A percentile compares a stretch with the other conserved stretches of the same genome.
Conservation (phyloP, 2,888 invertebrate species). For the Aleiodes leptofemur region DNA sequence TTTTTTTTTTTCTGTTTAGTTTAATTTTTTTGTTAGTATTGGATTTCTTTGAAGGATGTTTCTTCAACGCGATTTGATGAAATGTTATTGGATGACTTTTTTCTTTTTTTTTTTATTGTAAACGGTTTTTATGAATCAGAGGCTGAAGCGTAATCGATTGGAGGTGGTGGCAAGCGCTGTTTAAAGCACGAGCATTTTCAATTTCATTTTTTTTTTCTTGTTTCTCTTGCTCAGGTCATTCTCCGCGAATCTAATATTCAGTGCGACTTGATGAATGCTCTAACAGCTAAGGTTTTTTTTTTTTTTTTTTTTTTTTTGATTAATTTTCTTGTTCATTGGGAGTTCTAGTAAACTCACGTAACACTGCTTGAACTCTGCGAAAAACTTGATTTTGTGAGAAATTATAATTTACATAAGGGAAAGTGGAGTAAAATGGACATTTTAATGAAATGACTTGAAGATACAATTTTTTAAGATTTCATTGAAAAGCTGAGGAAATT, state of each 20-base stretch:
- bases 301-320: background rate
- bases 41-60: background rate
- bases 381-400: conserved; percentile 46
- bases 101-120: conserved; percentile 34
- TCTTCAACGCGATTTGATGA: conserved; percentile 4
- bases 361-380: conserved; percentile 71
- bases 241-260: conserved; percentile 52
- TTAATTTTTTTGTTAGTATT: conserved; percentile 22
- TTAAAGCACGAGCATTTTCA: conserved; percentile 39
- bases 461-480: too few species aligned
- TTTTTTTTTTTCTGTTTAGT: conserved; percentile 24
- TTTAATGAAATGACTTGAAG: too few species aligned
- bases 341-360: conserved; percentile 67
- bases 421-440: too few species aligned
- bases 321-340: conserved; percentile 12
- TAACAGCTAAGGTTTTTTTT: conserved; percentile 19
- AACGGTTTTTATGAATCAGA: conserved; percentile 35
- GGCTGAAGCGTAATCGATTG: conserved; percentile 45
- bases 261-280: conserved; percentile 37
- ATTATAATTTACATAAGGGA: conserved; percentile 17
- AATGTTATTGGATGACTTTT: conserved; percentile 35
- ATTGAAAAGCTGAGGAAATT: too few species aligned
- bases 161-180: conserved; percentile 49
- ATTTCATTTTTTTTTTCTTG: conserved; percentile 16
- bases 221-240: conserved; percentile 54